Evolutionary conservation across 2,888 invertebrate species (phyloP).

Genomic region (Synergus japonicus): DNA sequence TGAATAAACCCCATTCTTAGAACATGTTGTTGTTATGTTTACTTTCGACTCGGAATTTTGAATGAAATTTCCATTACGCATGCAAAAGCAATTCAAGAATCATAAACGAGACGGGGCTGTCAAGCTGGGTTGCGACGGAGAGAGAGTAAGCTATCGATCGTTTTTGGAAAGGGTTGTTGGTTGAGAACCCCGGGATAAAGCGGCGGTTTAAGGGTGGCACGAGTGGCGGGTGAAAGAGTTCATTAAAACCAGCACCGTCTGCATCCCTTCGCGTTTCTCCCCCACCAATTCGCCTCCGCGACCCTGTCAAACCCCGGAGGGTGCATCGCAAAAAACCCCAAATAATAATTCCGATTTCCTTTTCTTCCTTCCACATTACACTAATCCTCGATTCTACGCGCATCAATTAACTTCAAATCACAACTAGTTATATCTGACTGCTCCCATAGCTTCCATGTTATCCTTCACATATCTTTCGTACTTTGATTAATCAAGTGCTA

Average conservation of each 20-base stretch:
- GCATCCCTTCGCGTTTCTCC: constrained; percentile 59
- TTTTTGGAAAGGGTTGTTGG: constrained; percentile 48
- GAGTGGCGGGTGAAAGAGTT: constrained; percentile 73
- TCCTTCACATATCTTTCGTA: constrained; percentile 36
- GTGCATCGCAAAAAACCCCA: constrained; percentile 34
- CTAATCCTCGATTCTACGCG: constrained; percentile 23
- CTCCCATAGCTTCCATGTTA: not conserved
- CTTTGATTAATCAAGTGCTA: not conserved
- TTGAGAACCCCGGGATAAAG: constrained; percentile 69
- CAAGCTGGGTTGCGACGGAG: constrained; percentile 4
- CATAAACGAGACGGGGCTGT: constrained; percentile 37
- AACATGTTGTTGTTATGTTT: constrained; percentile 24
- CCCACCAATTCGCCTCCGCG: constrained; percentile 47
- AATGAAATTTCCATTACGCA: constrained; percentile 31
- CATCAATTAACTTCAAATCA: constrained; percentile 24
- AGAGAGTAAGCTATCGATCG: constrained; percentile 50
- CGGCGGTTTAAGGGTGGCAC: constrained; percentile 72
- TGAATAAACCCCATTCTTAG: constrained; percentile 14
- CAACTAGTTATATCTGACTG: constrained; percentile 22
- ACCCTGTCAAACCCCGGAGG: constrained; percentile 55
- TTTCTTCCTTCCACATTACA: constrained; percentile 45
- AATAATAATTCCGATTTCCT: constrained; percentile 34
- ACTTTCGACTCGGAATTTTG: constrained; percentile 27
- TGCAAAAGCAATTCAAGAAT: constrained; percentile 38
- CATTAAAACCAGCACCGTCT: constrained; percentile 74